These are phyloP conservation scores for Oreochromis aureus DNA, from an alignment of 2,113 vertebrate species.

Conservation along the genomic window DNA sequence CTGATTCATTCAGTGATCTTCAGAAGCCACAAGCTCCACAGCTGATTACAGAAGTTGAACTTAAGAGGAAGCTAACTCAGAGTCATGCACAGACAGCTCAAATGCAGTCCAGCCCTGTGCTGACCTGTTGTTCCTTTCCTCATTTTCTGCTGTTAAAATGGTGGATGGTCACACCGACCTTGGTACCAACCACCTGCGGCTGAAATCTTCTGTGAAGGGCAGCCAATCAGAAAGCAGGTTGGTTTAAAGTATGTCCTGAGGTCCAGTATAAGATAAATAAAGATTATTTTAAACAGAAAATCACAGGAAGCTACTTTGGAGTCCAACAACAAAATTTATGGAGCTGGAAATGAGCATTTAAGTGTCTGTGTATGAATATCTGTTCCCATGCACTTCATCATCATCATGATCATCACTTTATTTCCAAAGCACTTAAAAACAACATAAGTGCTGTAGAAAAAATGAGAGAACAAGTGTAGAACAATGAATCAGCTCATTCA, in stretches of 20 bases:
- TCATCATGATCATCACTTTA: not conserved
- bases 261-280: not conserved
- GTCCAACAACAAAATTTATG: not conserved
- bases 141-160: not conserved
- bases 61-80: not conserved
- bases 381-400: not conserved
- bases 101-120: not conserved
- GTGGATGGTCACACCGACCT: not conserved
- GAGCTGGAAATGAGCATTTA: not conserved
- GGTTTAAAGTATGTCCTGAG: not conserved
- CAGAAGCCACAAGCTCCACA: not conserved
- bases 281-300: not conserved
- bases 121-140: not conserved
- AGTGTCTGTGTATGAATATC: not conserved
- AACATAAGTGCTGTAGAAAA: not conserved
- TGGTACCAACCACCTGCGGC: not conserved
- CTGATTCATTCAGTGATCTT: not conserved
- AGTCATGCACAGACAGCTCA: not conserved
- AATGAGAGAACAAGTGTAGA: not conserved
- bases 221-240: not conserved
- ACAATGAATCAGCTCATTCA: not conserved
- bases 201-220: not conserved
- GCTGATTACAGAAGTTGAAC: not conserved
- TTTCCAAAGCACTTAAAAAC: not conserved
- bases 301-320: not conserved